Evolutionary conservation across 2,888 invertebrate genomes (phyloP).

Genomic region (Tridacna crocea): DNA sequence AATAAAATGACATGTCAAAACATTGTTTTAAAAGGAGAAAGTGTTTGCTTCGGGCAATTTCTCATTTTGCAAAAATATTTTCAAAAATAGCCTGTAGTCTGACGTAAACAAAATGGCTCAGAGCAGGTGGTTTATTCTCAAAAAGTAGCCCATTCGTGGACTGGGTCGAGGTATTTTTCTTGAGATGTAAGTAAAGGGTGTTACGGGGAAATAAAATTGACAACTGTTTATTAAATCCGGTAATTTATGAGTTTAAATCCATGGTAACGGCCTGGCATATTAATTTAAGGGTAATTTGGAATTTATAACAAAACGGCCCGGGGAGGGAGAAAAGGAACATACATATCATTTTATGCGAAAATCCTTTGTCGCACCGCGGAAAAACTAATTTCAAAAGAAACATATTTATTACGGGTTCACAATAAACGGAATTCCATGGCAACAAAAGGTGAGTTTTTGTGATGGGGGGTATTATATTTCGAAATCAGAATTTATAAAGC

Average conservation of each 20-base stretch:
- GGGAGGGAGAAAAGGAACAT: conserved; percentile 45
- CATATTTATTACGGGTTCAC: conserved; percentile 60
- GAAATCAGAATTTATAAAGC: conserved; percentile 44
- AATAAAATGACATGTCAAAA: too few species aligned
- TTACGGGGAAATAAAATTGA: conserved; percentile 50
- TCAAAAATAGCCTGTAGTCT: too few species aligned
- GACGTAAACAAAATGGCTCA: too few species aligned
- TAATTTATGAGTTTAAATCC: conserved; percentile 56
- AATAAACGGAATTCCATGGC: conserved; percentile 53
- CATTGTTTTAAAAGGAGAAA: too few species aligned
- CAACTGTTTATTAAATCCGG: conserved; percentile 61
- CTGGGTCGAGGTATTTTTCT: neutral
- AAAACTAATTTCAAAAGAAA: conserved; percentile 60
- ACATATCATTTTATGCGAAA: conserved; percentile 61
- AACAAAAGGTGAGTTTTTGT: conserved; percentile 42
- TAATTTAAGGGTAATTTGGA: conserved; percentile 53
- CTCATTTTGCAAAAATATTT: too few species aligned
- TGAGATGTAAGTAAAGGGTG: conserved; percentile 44
- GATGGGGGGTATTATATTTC: conserved; percentile 48
- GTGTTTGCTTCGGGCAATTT: too few species aligned
- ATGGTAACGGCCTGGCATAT: conserved; percentile 41
- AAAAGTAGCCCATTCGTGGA: too few species aligned
- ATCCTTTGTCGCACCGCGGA: conserved; percentile 36
- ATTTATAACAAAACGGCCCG: conserved; percentile 41
- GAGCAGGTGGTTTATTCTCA: too few species aligned